Conservation (phyloP, 2,797 vertebrate genomes). For the Sebastes oblongus region DNA sequence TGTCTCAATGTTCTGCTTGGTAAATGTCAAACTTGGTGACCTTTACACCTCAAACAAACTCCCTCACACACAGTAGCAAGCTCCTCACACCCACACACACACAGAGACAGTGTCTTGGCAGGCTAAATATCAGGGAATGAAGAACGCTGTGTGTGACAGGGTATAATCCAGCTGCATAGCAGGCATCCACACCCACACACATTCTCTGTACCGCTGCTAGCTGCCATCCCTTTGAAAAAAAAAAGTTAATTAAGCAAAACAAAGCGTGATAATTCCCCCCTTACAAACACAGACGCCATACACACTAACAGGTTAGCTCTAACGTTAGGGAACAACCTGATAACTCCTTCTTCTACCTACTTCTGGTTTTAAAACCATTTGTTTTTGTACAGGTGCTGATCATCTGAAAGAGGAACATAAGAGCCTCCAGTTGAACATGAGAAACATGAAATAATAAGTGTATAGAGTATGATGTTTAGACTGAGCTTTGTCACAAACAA, state of each 20-base stretch:
- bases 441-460: neutral
- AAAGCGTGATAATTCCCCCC: constrained; percentile 13
- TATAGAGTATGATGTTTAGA: neutral
- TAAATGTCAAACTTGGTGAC: constrained; percentile 74
- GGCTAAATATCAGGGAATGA: constrained; percentile 71
- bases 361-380: neutral
- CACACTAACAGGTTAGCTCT: neutral
- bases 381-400: neutral
- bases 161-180: constrained; percentile 64
- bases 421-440: neutral
- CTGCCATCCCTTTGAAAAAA: constrained; percentile 17
- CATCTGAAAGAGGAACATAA: neutral
- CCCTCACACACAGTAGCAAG: constrained; percentile 22
- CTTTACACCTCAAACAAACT: constrained; percentile 72
- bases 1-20: constrained; percentile 36
- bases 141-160: constrained; percentile 57
- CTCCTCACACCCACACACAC: neutral
- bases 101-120: constrained; percentile 48
- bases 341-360: too few species aligned
- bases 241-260: constrained; percentile 36
- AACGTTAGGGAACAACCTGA: neutral
- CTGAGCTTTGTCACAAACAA: neutral
- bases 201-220: neutral
- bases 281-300: neutral
- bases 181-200: constrained; percentile 53